These are phyloP conservation scores for Cisticola juncidis DNA, from an alignment of 2,113 vertebrate genomes.

Conservation along the genomic window DNA sequence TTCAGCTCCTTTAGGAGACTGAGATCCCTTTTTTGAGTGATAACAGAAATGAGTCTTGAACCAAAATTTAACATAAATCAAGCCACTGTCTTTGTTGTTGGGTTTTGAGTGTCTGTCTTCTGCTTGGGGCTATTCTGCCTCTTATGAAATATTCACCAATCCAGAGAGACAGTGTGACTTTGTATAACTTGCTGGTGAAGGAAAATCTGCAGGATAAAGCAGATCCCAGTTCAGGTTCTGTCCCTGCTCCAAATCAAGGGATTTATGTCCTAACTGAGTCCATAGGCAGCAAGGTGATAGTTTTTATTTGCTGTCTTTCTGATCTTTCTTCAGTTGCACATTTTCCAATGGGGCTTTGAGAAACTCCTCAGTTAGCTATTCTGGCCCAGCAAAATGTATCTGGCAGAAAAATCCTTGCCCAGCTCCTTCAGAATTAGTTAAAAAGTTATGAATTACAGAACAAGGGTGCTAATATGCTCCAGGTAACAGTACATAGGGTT, in stretches of 20 bases:
- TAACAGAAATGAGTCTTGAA: background rate
- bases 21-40: background rate
- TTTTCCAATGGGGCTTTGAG: background rate
- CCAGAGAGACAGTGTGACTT: conserved; percentile 17
- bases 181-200: background rate
- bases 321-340: background rate
- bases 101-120: conserved; percentile 32
- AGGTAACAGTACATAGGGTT: background rate
- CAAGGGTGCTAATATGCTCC: background rate
- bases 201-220: background rate
- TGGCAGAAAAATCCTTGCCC: background rate
- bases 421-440: background rate
- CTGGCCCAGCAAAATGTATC: background rate
- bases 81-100: background rate
- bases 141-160: conserved; percentile 53
- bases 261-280: background rate
- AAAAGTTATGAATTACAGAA: background rate
- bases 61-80: conserved; percentile 5
- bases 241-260: background rate
- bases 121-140: conserved; percentile 49
- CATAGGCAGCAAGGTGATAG: background rate
- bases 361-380: background rate
- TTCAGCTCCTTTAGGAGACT: background rate
- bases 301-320: background rate
- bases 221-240: background rate